phyloP scores from a whole-genome alignment of 2,113 vertebrate species.

The Zosterops hypoxanthus region DNA sequence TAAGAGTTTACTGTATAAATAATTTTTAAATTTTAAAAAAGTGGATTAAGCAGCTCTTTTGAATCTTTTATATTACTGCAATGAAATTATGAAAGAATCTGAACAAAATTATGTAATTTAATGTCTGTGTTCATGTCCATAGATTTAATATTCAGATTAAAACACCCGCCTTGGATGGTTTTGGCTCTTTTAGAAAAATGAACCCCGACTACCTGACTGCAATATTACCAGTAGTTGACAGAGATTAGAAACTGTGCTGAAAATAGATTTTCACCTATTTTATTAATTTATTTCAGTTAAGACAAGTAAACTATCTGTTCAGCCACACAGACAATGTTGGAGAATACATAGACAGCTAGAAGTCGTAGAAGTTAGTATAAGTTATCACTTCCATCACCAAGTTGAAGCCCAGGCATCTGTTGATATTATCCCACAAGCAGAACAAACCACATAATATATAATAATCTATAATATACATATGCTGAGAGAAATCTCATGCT shows the following conservation, averaged over 20 bases:
- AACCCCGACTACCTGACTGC: not conserved
- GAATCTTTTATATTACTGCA: not conserved
- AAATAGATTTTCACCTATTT: not conserved
- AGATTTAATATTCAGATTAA: not conserved
- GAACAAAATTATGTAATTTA: not conserved
- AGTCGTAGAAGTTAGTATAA: not conserved
- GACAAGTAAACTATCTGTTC: not conserved
- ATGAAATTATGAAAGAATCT: not conserved
- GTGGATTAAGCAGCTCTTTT: not conserved
- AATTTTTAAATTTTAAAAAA: not conserved
- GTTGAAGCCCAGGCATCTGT: not conserved
- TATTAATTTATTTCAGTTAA: not conserved
- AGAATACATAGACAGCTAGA: not conserved
- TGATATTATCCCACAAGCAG: not conserved
- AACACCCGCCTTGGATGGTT: not conserved
- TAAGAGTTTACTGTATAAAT: not conserved
- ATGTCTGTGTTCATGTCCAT: not conserved
- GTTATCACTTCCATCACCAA: not conserved
- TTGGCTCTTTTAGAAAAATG: not conserved
- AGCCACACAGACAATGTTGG: not conserved
- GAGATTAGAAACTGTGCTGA: not conserved
- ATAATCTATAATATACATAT: not conserved
- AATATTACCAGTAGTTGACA: not conserved
- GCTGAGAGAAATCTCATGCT: not conserved
- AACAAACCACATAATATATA: not conserved